phyloP scores from a whole-genome alignment of 1,140 invertebrate genomes.

The Euwallacea fornicatus region DNA sequence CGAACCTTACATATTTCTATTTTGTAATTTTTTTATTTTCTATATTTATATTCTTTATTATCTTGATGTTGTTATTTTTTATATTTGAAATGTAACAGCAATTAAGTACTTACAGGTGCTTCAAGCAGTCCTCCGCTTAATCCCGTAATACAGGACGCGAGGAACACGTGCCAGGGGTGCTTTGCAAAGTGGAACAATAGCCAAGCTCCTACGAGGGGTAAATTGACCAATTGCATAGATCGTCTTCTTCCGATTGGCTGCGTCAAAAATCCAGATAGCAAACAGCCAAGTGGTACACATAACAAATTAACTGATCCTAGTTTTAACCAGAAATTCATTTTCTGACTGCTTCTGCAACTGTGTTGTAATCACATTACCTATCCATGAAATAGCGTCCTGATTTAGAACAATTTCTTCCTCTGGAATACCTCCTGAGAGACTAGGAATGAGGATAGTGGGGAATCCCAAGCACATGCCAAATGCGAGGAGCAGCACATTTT shows the following conservation, averaged over 20 bases:
- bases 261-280: conserved; percentile 69
- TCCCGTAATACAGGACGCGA: conserved; percentile 68
- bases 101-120: conserved; percentile 65
- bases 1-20: too few species aligned
- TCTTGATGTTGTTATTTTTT: too few species aligned
- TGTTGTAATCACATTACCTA: conserved; percentile 49
- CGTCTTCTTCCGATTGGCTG: conserved; percentile 67
- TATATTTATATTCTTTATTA: too few species aligned
- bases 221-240: conserved; percentile 72
- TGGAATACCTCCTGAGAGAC: conserved; percentile 57
- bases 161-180: conserved; percentile 63
- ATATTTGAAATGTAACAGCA: too few species aligned
- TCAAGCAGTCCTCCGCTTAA: conserved; percentile 73
- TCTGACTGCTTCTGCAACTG: background rate
- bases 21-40: too few species aligned
- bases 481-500: conserved; percentile 65
- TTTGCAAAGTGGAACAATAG: conserved; percentile 67
- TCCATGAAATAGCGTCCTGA: conserved; percentile 73
- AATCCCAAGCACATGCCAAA: conserved; percentile 78
- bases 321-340: conserved; percentile 24
- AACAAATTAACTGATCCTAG: conserved; percentile 77
- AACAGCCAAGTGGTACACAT: conserved; percentile 73
- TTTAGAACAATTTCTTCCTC: conserved; percentile 60
- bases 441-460: conserved; percentile 74
- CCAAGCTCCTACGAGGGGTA: conserved; percentile 74